Conservation (phyloP, 2,888 invertebrate genomes). For the Exocentrus adspersus region DNA sequence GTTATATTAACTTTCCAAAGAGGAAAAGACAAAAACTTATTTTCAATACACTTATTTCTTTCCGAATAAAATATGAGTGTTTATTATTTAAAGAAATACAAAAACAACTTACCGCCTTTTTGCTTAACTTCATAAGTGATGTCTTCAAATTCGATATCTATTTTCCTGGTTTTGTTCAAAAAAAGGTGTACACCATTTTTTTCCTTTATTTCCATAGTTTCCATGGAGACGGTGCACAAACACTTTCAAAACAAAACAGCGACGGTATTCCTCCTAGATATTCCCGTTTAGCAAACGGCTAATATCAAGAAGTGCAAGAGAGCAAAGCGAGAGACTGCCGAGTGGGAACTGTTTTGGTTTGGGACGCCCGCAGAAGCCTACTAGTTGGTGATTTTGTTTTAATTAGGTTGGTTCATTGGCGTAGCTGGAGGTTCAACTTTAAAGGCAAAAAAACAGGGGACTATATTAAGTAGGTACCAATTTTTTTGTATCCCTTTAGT, state of each 20-base stretch:
- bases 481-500: no score
- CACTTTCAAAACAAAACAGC: not conserved
- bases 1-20: no score
- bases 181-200: not conserved
- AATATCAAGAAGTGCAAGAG: not conserved
- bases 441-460: no score
- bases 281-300: constrained; percentile 5
- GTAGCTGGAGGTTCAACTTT: no score
- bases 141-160: constrained; percentile 31
- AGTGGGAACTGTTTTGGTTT: not conserved
- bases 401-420: no score
- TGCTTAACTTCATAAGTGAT: constrained; percentile 17
- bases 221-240: not conserved
- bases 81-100: no score
- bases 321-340: not conserved
- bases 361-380: not conserved
- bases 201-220: no score
- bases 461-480: no score
- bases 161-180: constrained; percentile 1
- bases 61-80: no score
- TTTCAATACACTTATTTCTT: no score
- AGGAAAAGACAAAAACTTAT: no score
- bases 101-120: constrained; percentile 26
- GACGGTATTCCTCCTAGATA: not conserved
- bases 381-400: no score